A percentile compares a stretch with the other conserved stretches of the same genome.
Conservation (phyloP, 2,888 invertebrate species). For the Conistra vaccinii region DNA sequence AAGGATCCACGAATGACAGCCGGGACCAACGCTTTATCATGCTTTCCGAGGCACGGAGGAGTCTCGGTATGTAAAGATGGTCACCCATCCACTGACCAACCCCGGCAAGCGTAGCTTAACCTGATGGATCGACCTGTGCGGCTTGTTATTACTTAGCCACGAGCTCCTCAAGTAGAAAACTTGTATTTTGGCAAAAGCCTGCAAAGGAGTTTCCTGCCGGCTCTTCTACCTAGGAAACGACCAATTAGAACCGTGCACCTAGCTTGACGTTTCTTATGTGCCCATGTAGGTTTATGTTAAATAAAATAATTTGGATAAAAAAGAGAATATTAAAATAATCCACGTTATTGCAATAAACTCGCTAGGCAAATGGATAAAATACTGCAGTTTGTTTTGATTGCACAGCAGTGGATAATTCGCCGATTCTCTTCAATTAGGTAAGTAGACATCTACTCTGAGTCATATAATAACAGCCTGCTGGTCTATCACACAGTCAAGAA, state of each 20-base stretch:
- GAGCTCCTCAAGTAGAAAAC: too few species aligned
- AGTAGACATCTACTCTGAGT: background rate
- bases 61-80: too few species aligned
- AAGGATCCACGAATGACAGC: too few species aligned
- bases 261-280: background rate
- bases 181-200: background rate
- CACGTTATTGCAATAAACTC: background rate
- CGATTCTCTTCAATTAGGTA: background rate
- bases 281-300: background rate
- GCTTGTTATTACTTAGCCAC: too few species aligned
- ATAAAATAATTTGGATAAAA: background rate
- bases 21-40: too few species aligned
- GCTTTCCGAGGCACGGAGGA: too few species aligned
- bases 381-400: constrained; percentile 1
- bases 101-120: too few species aligned
- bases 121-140: too few species aligned
- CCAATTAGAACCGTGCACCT: background rate
- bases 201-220: background rate
- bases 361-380: too few species aligned
- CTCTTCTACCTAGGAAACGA: background rate
- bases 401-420: background rate
- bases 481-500: background rate
- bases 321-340: background rate
- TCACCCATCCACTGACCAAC: too few species aligned
- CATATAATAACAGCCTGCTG: background rate